phyloP scores from a whole-genome alignment of 1,140 invertebrate genomes.

The Drosophila sproati region DNA sequence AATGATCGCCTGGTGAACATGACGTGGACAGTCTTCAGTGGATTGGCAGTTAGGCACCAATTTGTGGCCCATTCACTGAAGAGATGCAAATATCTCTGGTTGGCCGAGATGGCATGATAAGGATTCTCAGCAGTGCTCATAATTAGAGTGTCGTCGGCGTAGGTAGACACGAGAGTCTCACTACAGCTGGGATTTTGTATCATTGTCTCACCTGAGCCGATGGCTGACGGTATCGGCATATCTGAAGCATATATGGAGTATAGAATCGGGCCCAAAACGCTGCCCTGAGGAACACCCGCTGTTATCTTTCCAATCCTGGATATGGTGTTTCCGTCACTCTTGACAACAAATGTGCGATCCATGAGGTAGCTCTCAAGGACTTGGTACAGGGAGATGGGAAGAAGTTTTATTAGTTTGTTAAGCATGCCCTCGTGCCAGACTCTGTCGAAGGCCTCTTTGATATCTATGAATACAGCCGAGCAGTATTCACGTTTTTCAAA shows the following conservation, averaged over 20 bases:
- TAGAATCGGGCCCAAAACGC: slow-evolving; percentile 13
- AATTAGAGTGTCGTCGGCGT: no score
- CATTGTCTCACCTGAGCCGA: no score
- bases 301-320: slow-evolving; percentile 1
- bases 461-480: slow-evolving; percentile 30
- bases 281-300: slow-evolving; percentile 32
- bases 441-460: slow-evolving; percentile 21
- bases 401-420: slow-evolving; percentile 13
- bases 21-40: no score
- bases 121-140: no score
- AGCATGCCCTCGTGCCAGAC: slow-evolving; percentile 31
- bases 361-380: slow-evolving; percentile 15
- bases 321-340: background rate
- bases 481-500: slow-evolving; percentile 12
- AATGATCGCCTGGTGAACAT: no score
- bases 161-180: no score
- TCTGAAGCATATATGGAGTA: slow-evolving; percentile 10
- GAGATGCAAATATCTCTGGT: no score
- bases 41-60: no score
- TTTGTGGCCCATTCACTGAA: no score
- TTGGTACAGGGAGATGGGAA: background rate
- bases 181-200: no score
- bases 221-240: slow-evolving; percentile 1
- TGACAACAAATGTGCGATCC: slow-evolving; percentile 9
- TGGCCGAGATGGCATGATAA: no score